Evolutionary conservation across 1,140 invertebrate genomes (phyloP), one percentile per base, ranked within the genome.

Genomic region (Berghia stephanieae): DNA sequence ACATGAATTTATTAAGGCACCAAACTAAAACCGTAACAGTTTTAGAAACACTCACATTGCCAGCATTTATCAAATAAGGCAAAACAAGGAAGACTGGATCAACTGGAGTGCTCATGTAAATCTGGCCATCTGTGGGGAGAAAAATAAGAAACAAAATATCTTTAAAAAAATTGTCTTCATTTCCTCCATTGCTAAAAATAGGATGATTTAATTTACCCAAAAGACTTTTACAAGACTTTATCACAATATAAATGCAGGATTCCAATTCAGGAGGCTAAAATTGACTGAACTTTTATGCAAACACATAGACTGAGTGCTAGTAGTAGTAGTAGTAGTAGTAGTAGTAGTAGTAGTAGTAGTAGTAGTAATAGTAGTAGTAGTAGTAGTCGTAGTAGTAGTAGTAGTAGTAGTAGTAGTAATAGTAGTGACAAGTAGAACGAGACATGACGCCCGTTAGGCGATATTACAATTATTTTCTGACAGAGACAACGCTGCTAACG

Each of bases 31-130:
- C n/a, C n/a, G n/a, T n/a, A n/a, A n/a, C n/a, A n/a, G n/a, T n/a
- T n/a, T n/a, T 40, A 18, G 16, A 3, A 68, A 5, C 21, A 52
- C 76, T 72, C 44, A 85, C 85, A 80, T 85, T 46, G 42, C 75
- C 77, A 42, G 75, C 71, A 40, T 82, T 81, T 24, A 83, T 76
- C 1, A 88, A 70, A 60, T 87, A 88, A 10, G 86, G 86, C 31
- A 88, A 69, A 0, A 84, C 68, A 16, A 88, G 78, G 69, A 87
- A 88, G 1, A 88, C 31, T 21, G 84, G 80, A 77, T 88, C 86
- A n/a, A 87, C 77, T 3, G 78, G 83, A 27, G 84, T 82, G 18
- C 82, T 83, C 0, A 88, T 72, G 34, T 78, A 70, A 2, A 88
- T 46, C 52, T 79, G 72, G 34, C 86, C 84, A 83, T 86, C 86